Evolutionary conservation across 2,113 vertebrate species (phyloP), one percentile per base, ranked within the genome.

Genomic region (Cervus canadensis): DNA sequence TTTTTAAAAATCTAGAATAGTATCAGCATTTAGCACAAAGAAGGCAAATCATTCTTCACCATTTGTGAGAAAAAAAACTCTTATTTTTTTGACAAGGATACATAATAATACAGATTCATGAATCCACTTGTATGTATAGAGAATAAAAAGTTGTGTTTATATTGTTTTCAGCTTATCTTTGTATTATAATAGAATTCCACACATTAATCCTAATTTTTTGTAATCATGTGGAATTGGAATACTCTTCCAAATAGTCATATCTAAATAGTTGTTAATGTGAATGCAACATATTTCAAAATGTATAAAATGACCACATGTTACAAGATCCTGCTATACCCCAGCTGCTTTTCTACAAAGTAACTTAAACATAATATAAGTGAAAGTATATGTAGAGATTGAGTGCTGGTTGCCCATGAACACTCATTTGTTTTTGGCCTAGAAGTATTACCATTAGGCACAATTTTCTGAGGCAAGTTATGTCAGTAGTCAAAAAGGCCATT

Each of bases 201-300:
- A 96, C 0, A 95, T 30, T 30, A 86, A 94, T 97, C 83, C 0
- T 74, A 98, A 54, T 6, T 90, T 87, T 96, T 57, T 82, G 56
- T n/a, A 91, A 96, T 94, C 87, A 93, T 17, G 2, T 92, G 13
- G 64, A 84, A 87, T 76, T 13, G 0, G 82, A 89, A 95, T 14
- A 91, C 45, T 64, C 50, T 21, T 54, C 43, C 7, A 91, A 95
- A 67, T 93, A 95, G 67, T 26, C 25, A 52, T 23, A 89, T 48
- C 11, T 43, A 96, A 95, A 97, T 92, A 97, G 74, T 96, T 97
- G 96, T 84, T 81, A 87, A 56, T 40, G 84, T 59, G 59, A 95
- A 50, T 91, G 30, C 33, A 19, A 21, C 10, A 74, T 67, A 95
- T 64, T 94, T 96, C 36, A 56, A 91, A 95, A 78, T 86, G 36